Evolutionary conservation across 1,140 invertebrate genomes (phyloP), one percentile per base, ranked within the genome.

Genomic region (Drosophila tristis): DNA sequence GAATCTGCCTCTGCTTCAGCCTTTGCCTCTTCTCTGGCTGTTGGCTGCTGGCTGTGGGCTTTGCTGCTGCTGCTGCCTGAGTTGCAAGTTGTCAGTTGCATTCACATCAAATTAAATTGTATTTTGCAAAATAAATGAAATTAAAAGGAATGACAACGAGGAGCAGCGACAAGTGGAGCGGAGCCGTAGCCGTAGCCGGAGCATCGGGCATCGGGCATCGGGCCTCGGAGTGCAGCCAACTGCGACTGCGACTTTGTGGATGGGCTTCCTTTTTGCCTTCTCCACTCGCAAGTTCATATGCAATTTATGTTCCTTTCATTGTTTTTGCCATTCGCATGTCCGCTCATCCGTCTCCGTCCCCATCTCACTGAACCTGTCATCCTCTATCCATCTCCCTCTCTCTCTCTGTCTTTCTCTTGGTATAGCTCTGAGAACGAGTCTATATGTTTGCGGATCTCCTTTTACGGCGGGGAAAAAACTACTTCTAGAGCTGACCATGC

Each of bases 41-140:
- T 31, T 64, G 43, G 31, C 39, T 39, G 20, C 2, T 20, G 20
- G 20, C 20, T 20, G 20, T 20, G 20, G 20, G 20, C 20, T 20
- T 48, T 58, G 11, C 11, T 58, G 42, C 15, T 43, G 60, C 25
- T 35, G 25, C 49, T 55, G 44, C 44, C 59, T 47, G 20, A 20
- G 54, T 61, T 85, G 82, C 78, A 68, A 85, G 79, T 82, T 87
- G 81, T 85, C 81, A 89, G 82, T 82, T 89, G 82, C 82, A 89
- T 87, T 87, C 81, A 77, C 81, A 85, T 85, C 81, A 86, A 85
- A 85, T 85, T 85, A 85, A 85, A 85, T 85, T 85, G 81, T 85
- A 85, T 87, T 87, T 87, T 87, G 82, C 82, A 84, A 90, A 89
- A 84, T 89, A 87, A 86, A 87, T 89, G 74, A 87, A 82, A 87